Conservation (phyloP, 2,797 vertebrate species). For the Falco cherrug region DNA sequence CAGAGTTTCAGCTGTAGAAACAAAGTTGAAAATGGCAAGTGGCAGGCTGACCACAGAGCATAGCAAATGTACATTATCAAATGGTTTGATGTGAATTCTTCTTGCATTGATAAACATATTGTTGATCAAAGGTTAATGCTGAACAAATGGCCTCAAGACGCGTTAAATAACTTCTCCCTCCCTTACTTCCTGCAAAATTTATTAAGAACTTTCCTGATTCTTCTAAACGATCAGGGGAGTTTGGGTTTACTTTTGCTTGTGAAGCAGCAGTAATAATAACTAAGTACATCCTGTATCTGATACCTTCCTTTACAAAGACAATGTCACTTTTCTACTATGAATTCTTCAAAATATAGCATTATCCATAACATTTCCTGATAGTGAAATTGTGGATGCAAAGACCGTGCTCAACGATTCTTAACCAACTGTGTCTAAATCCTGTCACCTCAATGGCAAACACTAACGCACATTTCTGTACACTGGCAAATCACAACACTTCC, state of each 20-base stretch:
- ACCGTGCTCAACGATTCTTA: neutral
- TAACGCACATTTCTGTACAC: neutral
- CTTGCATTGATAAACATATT: neutral
- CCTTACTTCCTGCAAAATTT: neutral
- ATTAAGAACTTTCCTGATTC: neutral
- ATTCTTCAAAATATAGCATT: neutral
- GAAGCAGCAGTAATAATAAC: neutral
- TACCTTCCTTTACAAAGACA: neutral
- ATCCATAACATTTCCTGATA: neutral
- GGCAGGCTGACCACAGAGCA: neutral
- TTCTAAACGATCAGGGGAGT: neutral
- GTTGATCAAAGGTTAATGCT: slow-evolving; percentile 6
- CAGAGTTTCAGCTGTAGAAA: neutral
- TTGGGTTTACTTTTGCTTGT: neutral
- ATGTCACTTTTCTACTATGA: neutral
- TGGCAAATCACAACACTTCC: neutral
- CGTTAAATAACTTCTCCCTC: neutral
- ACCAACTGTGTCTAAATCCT: neutral
- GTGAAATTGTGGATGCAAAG: neutral
- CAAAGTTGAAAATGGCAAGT: neutral
- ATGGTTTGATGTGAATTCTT: neutral
- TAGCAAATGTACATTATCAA: neutral
- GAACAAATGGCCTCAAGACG: neutral
- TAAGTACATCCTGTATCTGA: neutral
- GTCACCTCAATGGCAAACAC: neutral